Evolutionary conservation across 2,797 vertebrate genomes (phyloP), one percentile per base, ranked within the genome.

Genomic region (Sebastes iracundus): DNA sequence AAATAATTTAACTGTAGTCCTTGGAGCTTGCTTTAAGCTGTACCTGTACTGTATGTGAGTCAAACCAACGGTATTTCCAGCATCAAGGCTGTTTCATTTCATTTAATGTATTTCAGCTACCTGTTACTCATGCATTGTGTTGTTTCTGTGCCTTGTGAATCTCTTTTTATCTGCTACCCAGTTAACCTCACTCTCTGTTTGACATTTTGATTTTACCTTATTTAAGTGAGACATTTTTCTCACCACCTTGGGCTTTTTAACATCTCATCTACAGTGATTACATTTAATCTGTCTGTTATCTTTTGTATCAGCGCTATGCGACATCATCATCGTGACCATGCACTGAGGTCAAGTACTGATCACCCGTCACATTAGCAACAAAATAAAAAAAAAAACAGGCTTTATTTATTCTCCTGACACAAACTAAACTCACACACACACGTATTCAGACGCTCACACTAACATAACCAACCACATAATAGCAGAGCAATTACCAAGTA

Each of bases 401-500:
- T 25, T 38, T 38, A 42, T 79, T 62, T 22, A 55, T 42, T 11
- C 52, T 52, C 27, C 59, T 70, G 46, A 75, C 72, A 71, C 46
- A 72, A 33, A 71, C 22, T 14, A 18, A 65, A 78, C 42, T 49
- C 25, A 42, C 23, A 38, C 18, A 33, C 42, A 33, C 42, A n/a
- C 8, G 18, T 52, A 52, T 23, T 12, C 46, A 32, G 2, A 33
- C 20, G 2, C 66, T 18, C 71, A 62, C 71, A 61, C 61, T 16
- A 25, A 72, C 35, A 61, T 11, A 63, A 46, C 18, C 60, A 66
- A 38, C 66, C 53, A 30, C n/a, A 68, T 38, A 63, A 79, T 18
- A 46, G 61, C 70, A 65, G 52, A 38, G 35, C 62, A 77, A 77
- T 84, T 75, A 82, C 58, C 38, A 25, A 62, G 61, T 72, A 49